Evolutionary conservation across 2,888 invertebrate species (phyloP).

Genomic region (Atethmia centrago): DNA sequence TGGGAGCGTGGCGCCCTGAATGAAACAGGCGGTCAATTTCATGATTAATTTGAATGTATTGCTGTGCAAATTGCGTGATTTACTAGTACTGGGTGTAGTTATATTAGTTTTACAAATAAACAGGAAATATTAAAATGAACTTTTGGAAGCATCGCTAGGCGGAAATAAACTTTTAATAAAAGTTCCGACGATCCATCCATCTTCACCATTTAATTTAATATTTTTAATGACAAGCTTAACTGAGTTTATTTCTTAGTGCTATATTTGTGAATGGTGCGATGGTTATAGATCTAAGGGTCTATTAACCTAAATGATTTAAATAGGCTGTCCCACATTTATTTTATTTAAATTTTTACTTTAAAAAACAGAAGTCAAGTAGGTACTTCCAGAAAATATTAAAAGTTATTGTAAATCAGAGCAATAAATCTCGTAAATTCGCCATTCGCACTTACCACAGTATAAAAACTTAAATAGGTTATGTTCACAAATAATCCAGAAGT

Average conservation of each 20-base stretch:
- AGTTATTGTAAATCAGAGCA: conserved; percentile 26
- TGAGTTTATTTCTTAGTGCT: background rate
- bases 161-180: background rate
- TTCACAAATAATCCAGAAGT: conserved; percentile 52
- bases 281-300: background rate
- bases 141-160: background rate
- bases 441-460: background rate
- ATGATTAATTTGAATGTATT: background rate
- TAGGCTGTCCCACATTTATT: background rate
- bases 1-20: background rate
- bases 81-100: too few species aligned
- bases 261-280: background rate
- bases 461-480: conserved; percentile 43
- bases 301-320: conserved; percentile 26
- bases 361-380: conserved; percentile 4
- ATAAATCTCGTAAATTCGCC: conserved; percentile 8
- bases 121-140: background rate
- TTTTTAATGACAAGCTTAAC: background rate
- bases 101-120: background rate
- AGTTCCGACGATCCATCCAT: background rate
- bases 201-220: background rate
- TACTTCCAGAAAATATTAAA: conserved; percentile 7
- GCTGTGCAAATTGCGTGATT: too few species aligned
- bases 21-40: background rate
- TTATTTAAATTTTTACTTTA: background rate